A percentile compares a stretch with the other conserved stretches of the same genome.
phyloP scores from a whole-genome alignment of 2,113 vertebrate species.

The Verasper variegatus region DNA sequence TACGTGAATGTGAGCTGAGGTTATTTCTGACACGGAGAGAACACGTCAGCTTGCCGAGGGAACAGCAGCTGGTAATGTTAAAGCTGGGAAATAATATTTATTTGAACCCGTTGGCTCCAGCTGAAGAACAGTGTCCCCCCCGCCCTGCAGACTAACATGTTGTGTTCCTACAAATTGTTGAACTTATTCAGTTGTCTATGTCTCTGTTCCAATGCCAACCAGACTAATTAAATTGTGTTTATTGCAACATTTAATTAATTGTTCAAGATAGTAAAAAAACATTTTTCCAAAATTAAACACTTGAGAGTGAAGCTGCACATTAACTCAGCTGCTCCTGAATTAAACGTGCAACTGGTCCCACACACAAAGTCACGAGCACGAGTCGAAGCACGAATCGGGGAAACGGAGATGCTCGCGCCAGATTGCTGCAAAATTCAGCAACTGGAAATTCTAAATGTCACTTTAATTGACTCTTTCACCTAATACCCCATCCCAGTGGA shows the following conservation, averaged over 20 bases:
- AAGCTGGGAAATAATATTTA: too few species aligned
- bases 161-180: not conserved
- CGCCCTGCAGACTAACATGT: too few species aligned
- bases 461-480: constrained; percentile 58
- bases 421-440: constrained; percentile 25
- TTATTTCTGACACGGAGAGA: too few species aligned
- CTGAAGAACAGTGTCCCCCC: too few species aligned
- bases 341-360: constrained; percentile 30
- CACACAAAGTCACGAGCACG: constrained; percentile 21
- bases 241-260: not conserved
- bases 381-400: constrained; percentile 10
- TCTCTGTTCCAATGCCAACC: not conserved
- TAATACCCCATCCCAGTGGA: constrained; percentile 22
- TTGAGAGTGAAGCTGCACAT: constrained; percentile 5
- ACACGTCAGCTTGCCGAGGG: too few species aligned
- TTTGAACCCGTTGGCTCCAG: too few species aligned
- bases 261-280: not conserved
- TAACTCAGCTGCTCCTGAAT: constrained; percentile 9
- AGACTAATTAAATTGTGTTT: not conserved
- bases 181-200: not conserved
- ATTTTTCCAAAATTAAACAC: not conserved
- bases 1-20: too few species aligned
- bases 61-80: too few species aligned
- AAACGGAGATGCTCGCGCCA: constrained; percentile 8
- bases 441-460: constrained; percentile 47